phyloP scores from a whole-genome alignment of 2,113 vertebrate species.

The Gallinago paraguaiae region DNA sequence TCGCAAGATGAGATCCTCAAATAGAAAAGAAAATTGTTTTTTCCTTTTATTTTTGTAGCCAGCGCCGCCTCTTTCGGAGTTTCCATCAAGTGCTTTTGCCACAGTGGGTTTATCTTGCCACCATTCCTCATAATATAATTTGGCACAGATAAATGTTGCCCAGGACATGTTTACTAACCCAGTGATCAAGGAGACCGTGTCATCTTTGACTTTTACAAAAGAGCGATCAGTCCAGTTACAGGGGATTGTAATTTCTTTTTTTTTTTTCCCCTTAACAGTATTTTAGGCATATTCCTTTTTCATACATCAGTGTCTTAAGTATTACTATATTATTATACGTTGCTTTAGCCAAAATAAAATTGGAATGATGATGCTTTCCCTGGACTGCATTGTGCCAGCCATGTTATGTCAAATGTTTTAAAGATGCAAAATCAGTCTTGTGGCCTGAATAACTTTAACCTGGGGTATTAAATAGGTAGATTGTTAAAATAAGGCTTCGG shows the following conservation, averaged over 20 bases:
- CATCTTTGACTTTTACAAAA: not conserved
- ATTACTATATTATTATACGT: not conserved
- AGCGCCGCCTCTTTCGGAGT: not conserved
- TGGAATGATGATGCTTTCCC: rapidly evolving
- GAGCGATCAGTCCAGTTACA: not conserved
- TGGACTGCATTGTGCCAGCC: not conserved
- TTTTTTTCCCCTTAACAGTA: not conserved
- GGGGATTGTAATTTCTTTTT: not conserved
- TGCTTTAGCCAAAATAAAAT: not conserved
- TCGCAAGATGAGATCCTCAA: not conserved
- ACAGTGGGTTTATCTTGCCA: not conserved
- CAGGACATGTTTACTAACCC: not conserved
- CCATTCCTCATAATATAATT: not conserved
- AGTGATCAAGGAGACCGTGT: not conserved
- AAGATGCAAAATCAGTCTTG: not conserved
- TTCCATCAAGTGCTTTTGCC: not conserved
- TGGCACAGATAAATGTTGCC: not conserved
- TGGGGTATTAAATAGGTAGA: not conserved
- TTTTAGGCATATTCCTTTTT: not conserved
- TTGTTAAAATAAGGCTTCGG: not conserved
- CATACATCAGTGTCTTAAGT: not conserved
- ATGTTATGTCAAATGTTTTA: not conserved
- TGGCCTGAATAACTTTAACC: not conserved
- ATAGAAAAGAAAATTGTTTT: not conserved
- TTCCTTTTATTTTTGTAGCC: not conserved